Percentiles rank a stretch among this genome's conserved stretches.
Evolutionary conservation across 2,113 vertebrate species (phyloP).

Genomic region (Nyctereutes procyonoides): DNA sequence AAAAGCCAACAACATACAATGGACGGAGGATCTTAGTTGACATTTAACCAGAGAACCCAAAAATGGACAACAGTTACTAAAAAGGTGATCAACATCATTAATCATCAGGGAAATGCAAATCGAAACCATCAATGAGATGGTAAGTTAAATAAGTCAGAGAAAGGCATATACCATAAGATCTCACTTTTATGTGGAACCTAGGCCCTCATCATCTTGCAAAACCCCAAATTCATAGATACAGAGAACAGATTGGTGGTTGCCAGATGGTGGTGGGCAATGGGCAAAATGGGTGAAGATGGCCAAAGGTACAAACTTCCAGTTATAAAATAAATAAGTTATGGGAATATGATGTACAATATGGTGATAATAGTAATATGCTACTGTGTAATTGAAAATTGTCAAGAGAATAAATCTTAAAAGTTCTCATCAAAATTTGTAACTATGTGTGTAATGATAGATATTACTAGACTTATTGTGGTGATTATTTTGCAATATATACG

Average conservation of each 20-base stretch:
- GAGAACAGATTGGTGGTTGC: background rate
- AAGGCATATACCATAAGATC: background rate
- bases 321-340: background rate
- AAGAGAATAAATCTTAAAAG: background rate
- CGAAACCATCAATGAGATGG: background rate
- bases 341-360: background rate
- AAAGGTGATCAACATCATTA: background rate
- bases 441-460: background rate
- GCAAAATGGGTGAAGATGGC: background rate
- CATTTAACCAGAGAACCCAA: background rate
- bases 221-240: background rate
- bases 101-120: background rate
- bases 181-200: background rate
- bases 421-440: background rate
- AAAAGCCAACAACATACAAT: background rate
- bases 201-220: background rate
- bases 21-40: background rate
- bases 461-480: background rate
- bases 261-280: background rate
- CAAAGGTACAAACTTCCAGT: background rate
- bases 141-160: background rate
- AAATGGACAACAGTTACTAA: background rate
- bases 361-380: background rate
- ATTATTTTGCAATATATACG: background rate
- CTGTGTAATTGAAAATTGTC: background rate